Conservation (phyloP, 2,797 vertebrate species). For the Rhinichthys osculus region DNA sequence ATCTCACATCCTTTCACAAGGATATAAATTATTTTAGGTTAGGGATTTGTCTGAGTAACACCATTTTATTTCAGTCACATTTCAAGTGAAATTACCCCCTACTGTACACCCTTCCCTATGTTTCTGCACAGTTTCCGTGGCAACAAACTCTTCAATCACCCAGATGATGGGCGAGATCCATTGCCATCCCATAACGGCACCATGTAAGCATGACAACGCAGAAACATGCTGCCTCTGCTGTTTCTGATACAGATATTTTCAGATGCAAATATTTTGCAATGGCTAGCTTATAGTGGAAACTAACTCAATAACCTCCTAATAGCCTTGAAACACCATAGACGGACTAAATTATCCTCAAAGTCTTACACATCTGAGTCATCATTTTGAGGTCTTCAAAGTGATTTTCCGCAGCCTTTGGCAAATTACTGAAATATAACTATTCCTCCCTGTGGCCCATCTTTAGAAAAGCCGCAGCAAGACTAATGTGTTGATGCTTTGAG, state of each 20-base stretch:
- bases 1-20: background rate
- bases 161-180: constrained; percentile 28
- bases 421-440: background rate
- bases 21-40: background rate
- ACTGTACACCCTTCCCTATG: constrained; percentile 6
- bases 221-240: constrained; percentile 49
- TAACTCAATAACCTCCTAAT: background rate
- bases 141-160: constrained; percentile 54
- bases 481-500: background rate
- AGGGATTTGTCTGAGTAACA: constrained; percentile 30
- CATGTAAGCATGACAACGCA: constrained; percentile 49
- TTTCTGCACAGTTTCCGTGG: constrained; percentile 35
- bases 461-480: background rate
- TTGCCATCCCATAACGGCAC: constrained; percentile 45
- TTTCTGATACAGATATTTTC: constrained; percentile 34
- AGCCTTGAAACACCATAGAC: background rate
- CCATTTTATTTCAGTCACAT: constrained; percentile 33
- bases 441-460: constrained; percentile 1
- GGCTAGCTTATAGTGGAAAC: background rate
- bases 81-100: constrained; percentile 51
- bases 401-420: constrained; percentile 22
- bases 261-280: background rate
- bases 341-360: constrained; percentile 8
- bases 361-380: background rate
- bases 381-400: background rate